Evolutionary conservation across 1,140 invertebrate species (phyloP).

Genomic region (Leptinotarsa lineolata): DNA sequence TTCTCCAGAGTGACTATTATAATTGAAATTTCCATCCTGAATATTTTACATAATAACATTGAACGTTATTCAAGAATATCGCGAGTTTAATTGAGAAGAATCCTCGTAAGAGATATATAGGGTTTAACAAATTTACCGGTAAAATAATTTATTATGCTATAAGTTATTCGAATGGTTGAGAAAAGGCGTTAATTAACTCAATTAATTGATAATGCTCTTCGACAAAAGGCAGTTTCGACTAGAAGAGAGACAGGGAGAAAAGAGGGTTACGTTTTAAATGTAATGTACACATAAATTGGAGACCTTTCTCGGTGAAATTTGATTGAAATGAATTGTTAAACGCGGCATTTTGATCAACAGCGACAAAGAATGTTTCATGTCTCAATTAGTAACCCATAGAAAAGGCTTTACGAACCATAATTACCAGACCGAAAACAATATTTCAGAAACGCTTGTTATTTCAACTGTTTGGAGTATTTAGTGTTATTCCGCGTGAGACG

Average conservation of each 20-base stretch:
- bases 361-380: too few species aligned
- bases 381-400: too few species aligned
- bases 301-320: neutral
- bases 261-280: conserved; percentile 19
- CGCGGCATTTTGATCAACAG: too few species aligned
- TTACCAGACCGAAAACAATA: too few species aligned
- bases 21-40: too few species aligned
- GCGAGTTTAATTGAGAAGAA: neutral
- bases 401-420: too few species aligned
- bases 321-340: too few species aligned
- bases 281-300: conserved; percentile 22
- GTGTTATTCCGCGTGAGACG: too few species aligned
- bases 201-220: conserved; percentile 17
- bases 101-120: neutral
- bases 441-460: too few species aligned
- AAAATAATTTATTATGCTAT: conserved; percentile 32
- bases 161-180: conserved; percentile 26
- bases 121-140: neutral
- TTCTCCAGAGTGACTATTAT: too few species aligned
- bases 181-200: conserved; percentile 18
- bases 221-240: neutral
- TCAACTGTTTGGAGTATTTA: too few species aligned
- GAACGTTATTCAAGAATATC: neutral
- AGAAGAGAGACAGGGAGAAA: conserved; percentile 11
- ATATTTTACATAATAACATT: neutral